These are phyloP conservation scores for Phodopus roborovskii DNA, from an alignment of 2,113 vertebrate genomes.

Conservation along the genomic window DNA sequence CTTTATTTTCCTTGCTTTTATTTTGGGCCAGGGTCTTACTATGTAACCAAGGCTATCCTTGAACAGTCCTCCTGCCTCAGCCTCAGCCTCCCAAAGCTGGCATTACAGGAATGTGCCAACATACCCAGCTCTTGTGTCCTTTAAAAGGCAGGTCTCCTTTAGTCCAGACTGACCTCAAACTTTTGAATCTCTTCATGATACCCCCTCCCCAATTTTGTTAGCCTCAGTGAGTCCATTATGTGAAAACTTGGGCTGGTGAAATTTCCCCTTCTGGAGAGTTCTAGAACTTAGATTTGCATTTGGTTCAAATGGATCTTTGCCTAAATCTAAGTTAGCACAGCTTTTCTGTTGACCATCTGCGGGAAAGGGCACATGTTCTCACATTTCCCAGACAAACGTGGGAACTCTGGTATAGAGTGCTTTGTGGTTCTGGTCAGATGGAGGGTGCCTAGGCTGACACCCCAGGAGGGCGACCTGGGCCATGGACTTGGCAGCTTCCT, in stretches of 20 bases:
- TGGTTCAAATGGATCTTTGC: background rate
- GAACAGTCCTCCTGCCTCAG: background rate
- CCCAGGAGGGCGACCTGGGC: background rate
- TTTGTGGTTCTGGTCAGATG: background rate
- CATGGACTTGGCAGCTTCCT: background rate
- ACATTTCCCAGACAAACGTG: constrained; percentile 23
- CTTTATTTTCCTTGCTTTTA: background rate
- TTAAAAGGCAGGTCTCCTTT: background rate
- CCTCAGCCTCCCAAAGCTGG: background rate
- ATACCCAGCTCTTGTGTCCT: background rate
- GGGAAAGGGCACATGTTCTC: background rate
- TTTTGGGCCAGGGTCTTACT: background rate
- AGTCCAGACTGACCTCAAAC: background rate
- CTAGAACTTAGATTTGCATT: background rate
- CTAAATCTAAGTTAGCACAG: background rate
- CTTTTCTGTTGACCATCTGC: background rate
- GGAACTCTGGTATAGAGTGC: background rate
- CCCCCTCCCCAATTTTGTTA: background rate
- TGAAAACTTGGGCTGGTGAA: background rate
- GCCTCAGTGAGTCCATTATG: background rate
- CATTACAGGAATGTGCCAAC: background rate
- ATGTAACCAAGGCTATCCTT: background rate
- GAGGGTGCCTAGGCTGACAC: background rate
- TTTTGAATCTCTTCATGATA: background rate
- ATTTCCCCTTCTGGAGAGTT: background rate